Percentiles rank a stretch among this genome's conserved stretches.
Evolutionary conservation across 1,140 invertebrate species (phyloP).

Genomic region (Drosophila sucinea): DNA sequence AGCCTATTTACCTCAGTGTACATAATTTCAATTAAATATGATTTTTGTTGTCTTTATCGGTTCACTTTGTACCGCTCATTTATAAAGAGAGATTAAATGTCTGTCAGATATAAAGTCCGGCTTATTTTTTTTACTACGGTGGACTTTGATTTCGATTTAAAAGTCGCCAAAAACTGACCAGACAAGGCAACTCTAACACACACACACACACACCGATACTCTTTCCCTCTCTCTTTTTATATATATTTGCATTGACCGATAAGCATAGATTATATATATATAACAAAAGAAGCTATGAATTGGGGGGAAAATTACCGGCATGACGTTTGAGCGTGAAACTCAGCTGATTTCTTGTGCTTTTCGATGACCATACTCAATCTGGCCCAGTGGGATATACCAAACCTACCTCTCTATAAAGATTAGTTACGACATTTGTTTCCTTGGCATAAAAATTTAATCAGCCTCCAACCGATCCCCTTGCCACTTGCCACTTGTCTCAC

Average conservation of each 20-base stretch:
- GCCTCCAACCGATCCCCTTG: neutral
- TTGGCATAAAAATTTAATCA: constrained; percentile 56
- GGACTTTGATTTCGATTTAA: neutral
- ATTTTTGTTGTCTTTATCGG: neutral
- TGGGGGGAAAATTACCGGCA: constrained; percentile 40
- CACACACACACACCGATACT: neutral
- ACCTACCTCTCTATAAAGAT: constrained; percentile 4
- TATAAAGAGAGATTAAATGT: constrained; percentile 1
- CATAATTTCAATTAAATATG: too few species aligned
- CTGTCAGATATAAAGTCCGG: neutral
- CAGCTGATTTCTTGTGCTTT: constrained; percentile 6
- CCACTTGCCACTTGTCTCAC: neutral
- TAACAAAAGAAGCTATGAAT: constrained; percentile 3
- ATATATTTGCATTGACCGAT: constrained; percentile 44
- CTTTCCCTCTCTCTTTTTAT: neutral
- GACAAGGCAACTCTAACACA: neutral
- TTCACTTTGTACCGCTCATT: neutral
- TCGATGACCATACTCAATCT: constrained; percentile 4
- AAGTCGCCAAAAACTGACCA: neutral
- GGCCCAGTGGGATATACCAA: neutral
- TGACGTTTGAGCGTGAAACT: constrained; percentile 38
- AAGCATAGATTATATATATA: constrained; percentile 22
- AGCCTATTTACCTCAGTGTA: neutral
- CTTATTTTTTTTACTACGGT: neutral
- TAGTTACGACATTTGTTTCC: constrained; percentile 40